Evolutionary conservation across 1,140 invertebrate species (phyloP).

Genomic region (Chelonus insularis): DNA sequence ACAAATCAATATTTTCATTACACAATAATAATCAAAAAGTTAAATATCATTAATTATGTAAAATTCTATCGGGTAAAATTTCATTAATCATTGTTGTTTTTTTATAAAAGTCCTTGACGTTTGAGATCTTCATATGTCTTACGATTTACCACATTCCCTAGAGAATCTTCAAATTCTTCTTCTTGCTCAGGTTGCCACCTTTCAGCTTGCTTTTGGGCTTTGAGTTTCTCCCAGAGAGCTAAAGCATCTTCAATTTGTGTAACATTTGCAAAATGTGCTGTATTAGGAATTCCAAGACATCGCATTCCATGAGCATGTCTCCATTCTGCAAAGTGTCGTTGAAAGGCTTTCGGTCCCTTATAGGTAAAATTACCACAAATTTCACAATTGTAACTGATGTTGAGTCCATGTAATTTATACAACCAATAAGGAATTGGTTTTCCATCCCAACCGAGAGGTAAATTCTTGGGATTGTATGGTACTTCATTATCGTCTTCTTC

Average conservation of each 20-base stretch:
- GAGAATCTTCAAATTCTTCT: slow-evolving; percentile 99
- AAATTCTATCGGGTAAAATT: no score
- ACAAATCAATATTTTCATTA: no score
- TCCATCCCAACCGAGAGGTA: slow-evolving; percentile 99
- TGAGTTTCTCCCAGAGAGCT: slow-evolving; percentile 96
- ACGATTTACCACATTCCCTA: slow-evolving; percentile 97
- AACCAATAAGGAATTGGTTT: slow-evolving; percentile 99
- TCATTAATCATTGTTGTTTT: no score
- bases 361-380: slow-evolving; percentile 99
- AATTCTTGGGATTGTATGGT: slow-evolving; percentile 99
- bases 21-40: no score
- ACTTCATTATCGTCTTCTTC: slow-evolving; percentile 91
- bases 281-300: slow-evolving; percentile 98
- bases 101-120: slow-evolving; percentile 91
- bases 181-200: slow-evolving; percentile 96
- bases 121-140: slow-evolving; percentile 99
- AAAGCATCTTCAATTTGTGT: slow-evolving; percentile 99
- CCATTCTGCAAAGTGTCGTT: slow-evolving; percentile 99
- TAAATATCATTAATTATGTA: no score
- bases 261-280: slow-evolving; percentile 99
- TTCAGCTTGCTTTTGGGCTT: slow-evolving; percentile 91
- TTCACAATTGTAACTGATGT: slow-evolving; percentile 99
- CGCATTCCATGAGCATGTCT: slow-evolving; percentile 99
- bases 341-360: slow-evolving; percentile 99
- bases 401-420: slow-evolving; percentile 98